These are phyloP conservation scores for Todiramphus chloris DNA, from an alignment of 2,113 vertebrate genomes.

Conservation along the genomic window DNA sequence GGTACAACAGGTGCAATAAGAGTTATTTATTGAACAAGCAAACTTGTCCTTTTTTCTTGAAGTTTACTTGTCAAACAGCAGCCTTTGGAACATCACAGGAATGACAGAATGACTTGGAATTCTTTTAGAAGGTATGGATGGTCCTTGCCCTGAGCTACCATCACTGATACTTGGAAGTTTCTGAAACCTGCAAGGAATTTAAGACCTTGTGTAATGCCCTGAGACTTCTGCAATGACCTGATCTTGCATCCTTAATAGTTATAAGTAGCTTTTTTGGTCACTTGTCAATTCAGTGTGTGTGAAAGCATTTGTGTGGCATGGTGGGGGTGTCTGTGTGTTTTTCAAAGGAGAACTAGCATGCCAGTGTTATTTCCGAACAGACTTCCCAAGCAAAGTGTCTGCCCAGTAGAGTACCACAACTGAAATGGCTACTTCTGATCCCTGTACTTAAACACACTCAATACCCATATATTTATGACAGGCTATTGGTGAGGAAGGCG, in stretches of 20 bases:
- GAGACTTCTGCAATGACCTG: neutral
- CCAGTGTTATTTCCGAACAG: neutral
- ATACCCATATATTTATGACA: neutral
- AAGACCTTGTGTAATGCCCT: neutral
- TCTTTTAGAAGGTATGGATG: neutral
- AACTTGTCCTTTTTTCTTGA: neutral
- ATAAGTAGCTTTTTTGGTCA: neutral
- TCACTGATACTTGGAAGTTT: neutral
- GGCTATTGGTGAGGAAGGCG: neutral
- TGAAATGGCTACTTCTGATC: neutral
- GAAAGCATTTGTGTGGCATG: neutral
- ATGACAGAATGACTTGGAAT: neutral
- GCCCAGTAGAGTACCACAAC: neutral
- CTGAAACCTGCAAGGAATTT: neutral
- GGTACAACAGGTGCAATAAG: neutral
- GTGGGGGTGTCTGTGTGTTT: neutral
- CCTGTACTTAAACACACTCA: neutral
- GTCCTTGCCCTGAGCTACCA: neutral
- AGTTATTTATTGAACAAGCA: neutral
- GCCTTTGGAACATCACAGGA: neutral
- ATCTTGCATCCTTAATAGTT: too few relatives aligned
- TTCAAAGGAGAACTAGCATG: neutral
- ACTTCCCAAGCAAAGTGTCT: neutral
- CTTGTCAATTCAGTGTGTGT: neutral
- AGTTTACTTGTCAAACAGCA: neutral